Evolutionary conservation across 2,888 invertebrate genomes (phyloP).

Genomic region (Bibio marci): DNA sequence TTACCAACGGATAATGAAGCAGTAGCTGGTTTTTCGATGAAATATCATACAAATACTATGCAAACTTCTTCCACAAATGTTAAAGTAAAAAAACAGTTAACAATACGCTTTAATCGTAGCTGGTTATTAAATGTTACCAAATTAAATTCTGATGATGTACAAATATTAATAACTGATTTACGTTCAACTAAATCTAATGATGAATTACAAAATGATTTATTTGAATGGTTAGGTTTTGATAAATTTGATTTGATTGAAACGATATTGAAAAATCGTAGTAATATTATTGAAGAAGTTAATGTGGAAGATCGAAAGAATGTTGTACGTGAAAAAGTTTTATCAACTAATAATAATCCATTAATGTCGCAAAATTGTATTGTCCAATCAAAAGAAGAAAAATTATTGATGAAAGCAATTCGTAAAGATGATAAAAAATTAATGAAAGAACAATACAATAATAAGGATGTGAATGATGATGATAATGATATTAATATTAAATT

Average conservation of each 20-base stretch:
- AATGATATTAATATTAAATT: conserved; percentile 23
- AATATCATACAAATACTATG: no score
- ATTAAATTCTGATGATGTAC: conserved; percentile 40
- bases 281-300: conserved; percentile 29
- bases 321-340: conserved; percentile 8
- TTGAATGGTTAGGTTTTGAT: conserved; percentile 81
- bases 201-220: conserved; percentile 65
- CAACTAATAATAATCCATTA: conserved; percentile 34
- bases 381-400: conserved; percentile 67
- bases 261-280: conserved; percentile 44
- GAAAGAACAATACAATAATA: conserved; percentile 14
- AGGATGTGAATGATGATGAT: conserved; percentile 18
- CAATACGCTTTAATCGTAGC: conserved; percentile 35
- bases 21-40: no score
- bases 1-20: no score
- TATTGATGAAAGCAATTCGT: conserved; percentile 53
- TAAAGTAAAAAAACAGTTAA: conserved; percentile 5
- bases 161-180: no score
- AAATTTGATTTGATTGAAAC: conserved; percentile 55
- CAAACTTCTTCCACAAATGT: no score
- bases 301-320: conserved; percentile 15
- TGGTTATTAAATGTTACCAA: conserved; percentile 37
- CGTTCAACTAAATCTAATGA: conserved; percentile 42
- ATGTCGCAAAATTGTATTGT: conserved; percentile 70
- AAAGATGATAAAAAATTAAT: conserved; percentile 67